phyloP scores from a whole-genome alignment of 2,888 invertebrate species.

The Electrophaes corylata region DNA sequence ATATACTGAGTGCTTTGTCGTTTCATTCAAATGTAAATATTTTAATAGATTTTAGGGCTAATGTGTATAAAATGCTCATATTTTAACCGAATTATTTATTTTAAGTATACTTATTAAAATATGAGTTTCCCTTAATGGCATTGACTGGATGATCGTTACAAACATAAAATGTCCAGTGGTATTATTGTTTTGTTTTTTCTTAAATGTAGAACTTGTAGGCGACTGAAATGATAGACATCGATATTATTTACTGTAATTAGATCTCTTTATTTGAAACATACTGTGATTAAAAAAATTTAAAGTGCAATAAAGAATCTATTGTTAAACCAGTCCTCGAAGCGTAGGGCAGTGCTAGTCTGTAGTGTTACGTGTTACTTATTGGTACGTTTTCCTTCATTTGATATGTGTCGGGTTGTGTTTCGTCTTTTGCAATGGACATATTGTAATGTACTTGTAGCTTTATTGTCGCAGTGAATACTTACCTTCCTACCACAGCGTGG shows the following conservation, averaged over 20 bases:
- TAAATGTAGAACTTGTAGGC: constrained; percentile 3
- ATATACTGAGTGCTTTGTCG: constrained; percentile 9
- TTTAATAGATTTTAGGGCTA: constrained; percentile 51
- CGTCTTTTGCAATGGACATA: background rate
- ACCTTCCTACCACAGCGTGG: background rate
- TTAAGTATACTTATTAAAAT: constrained; percentile 32
- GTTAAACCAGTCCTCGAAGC: constrained; percentile 46
- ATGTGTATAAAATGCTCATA: constrained; percentile 52
- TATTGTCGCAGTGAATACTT: background rate
- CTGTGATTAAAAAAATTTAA: constrained; percentile 71
- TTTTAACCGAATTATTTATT: constrained; percentile 42
- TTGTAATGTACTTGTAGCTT: background rate
- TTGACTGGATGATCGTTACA: constrained; percentile 7
- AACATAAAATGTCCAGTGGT: constrained; percentile 3
- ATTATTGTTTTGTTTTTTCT: background rate
- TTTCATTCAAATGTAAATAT: constrained; percentile 50
- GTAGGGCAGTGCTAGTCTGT: constrained; percentile 59
- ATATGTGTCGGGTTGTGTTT: constrained; percentile 51
- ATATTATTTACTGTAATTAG: constrained; percentile 46
- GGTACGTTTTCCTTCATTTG: constrained; percentile 50
- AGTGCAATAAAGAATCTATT: constrained; percentile 65
- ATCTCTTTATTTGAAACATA: constrained; percentile 66
- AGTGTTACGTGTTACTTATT: constrained; percentile 47
- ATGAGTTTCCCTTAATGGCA: background rate
- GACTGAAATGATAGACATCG: constrained; percentile 25